A percentile compares a stretch with the other conserved stretches of the same genome.
These are phyloP conservation scores for Caenorhabditis auriculariae DNA, from an alignment of 2,888 invertebrate species.

Conservation along the genomic window DNA sequence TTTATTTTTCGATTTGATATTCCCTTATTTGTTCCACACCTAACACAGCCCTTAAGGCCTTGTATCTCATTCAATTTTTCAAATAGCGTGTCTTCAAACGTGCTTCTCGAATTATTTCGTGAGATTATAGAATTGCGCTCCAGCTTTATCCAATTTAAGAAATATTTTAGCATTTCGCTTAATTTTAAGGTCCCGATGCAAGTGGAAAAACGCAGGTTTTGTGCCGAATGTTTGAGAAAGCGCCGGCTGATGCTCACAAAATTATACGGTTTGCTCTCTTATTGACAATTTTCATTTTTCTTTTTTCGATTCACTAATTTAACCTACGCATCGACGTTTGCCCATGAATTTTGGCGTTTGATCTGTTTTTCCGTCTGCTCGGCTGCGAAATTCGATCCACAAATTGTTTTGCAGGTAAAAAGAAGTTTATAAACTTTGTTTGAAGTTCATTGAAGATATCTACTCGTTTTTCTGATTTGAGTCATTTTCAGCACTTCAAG, in stretches of 20 bases:
- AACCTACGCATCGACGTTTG: constrained; percentile 51
- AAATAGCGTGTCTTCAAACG: too few relatives aligned
- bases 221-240: constrained; percentile 28
- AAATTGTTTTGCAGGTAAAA: constrained; percentile 11
- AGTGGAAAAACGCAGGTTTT: constrained; percentile 36
- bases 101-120: too few relatives aligned
- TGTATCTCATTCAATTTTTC: too few relatives aligned
- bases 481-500: constrained; percentile 15
- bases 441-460: too few relatives aligned
- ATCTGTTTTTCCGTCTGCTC: constrained; percentile 27
- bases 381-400: constrained; percentile 20
- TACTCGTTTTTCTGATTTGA: too few relatives aligned
- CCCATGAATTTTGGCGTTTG: constrained; percentile 55
- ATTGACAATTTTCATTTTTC: neutral
- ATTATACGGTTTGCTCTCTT: constrained; percentile 22
- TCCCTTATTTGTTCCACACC: too few relatives aligned
- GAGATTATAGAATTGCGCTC: too few relatives aligned
- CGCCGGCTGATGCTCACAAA: constrained; percentile 28
- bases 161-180: too few relatives aligned
- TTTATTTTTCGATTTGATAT: too few relatives aligned
- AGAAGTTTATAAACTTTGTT: too few relatives aligned
- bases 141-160: too few relatives aligned
- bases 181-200: constrained; percentile 24
- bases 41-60: too few relatives aligned
- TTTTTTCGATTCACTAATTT: constrained; percentile 41